phyloP scores from a whole-genome alignment of 2,797 vertebrate genomes.

The Octomys mimax region DNA sequence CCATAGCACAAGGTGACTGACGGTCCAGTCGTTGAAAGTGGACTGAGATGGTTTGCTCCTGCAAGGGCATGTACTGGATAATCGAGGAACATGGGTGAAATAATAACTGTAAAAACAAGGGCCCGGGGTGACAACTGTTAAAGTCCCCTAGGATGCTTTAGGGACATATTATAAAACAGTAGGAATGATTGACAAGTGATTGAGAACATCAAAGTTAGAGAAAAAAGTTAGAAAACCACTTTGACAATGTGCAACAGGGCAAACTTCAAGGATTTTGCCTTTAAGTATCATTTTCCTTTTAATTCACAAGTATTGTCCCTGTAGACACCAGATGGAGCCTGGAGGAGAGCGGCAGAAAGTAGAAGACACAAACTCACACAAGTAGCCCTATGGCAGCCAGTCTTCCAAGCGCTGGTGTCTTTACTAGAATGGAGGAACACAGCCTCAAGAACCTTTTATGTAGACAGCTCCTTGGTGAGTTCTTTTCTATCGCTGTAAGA shows the following conservation, averaged over 20 bases:
- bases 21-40: not conserved
- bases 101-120: not conserved
- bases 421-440: not conserved
- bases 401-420: not conserved
- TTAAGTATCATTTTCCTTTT: not conserved
- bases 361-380: not conserved
- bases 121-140: not conserved
- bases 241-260: not conserved
- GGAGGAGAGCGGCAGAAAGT: not conserved
- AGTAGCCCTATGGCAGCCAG: not conserved
- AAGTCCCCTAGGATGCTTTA: not conserved
- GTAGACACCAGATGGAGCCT: not conserved
- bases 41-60: not conserved
- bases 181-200: not conserved
- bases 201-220: not conserved
- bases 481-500: slow-evolving; percentile 25
- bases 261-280: not conserved
- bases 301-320: not conserved
- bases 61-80: not conserved
- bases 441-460: not conserved
- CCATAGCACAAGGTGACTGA: not conserved
- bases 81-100: not conserved
- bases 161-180: not conserved
- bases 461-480: not conserved
- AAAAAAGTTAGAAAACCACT: not conserved